A percentile compares a stretch with the other conserved stretches of the same genome.
These are phyloP conservation scores for Mongoloraphidia duomilia DNA, from an alignment of 2,888 invertebrate species.

Conservation along the genomic window DNA sequence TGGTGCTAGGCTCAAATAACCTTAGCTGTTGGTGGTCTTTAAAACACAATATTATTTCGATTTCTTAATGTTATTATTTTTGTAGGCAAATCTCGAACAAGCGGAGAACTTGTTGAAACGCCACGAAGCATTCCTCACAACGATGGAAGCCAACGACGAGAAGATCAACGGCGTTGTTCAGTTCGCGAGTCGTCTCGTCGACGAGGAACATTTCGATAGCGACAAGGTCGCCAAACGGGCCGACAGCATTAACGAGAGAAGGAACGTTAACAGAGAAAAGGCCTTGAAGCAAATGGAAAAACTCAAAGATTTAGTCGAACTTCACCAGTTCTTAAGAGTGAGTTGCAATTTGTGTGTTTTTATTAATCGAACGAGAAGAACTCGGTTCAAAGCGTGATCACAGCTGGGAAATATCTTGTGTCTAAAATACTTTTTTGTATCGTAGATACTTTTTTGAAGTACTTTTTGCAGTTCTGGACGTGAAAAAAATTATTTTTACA, in stretches of 20 bases:
- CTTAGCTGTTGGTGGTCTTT: too few relatives aligned
- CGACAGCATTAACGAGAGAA: constrained; percentile 81
- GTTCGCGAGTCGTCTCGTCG: constrained; percentile 66
- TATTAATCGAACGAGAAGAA: too few relatives aligned
- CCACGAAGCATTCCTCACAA: constrained; percentile 97
- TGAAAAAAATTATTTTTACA: constrained; percentile 19
- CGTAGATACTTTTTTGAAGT: background rate
- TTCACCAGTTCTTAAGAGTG: constrained; percentile 80
- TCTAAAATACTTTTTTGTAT: constrained; percentile 1
- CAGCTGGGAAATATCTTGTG: too few relatives aligned
- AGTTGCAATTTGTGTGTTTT: constrained; percentile 2
- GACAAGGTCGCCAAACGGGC: constrained; percentile 96
- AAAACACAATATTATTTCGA: background rate
- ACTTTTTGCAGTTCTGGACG: constrained; percentile 12
- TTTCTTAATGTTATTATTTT: constrained; percentile 6
- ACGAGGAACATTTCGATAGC: constrained; percentile 85
- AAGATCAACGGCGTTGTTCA: constrained; percentile 94
- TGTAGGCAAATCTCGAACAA: constrained; percentile 71
- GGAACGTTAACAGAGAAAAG: constrained; percentile 79
- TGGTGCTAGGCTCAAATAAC: too few relatives aligned
- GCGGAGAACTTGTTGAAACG: constrained; percentile 95
- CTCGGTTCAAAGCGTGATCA: too few relatives aligned
- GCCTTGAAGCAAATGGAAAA: constrained; percentile 86
- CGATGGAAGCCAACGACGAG: constrained; percentile 99
- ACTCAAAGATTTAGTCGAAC: constrained; percentile 81